phyloP scores from a whole-genome alignment of 2,888 invertebrate species.

The Meta bourneti region DNA sequence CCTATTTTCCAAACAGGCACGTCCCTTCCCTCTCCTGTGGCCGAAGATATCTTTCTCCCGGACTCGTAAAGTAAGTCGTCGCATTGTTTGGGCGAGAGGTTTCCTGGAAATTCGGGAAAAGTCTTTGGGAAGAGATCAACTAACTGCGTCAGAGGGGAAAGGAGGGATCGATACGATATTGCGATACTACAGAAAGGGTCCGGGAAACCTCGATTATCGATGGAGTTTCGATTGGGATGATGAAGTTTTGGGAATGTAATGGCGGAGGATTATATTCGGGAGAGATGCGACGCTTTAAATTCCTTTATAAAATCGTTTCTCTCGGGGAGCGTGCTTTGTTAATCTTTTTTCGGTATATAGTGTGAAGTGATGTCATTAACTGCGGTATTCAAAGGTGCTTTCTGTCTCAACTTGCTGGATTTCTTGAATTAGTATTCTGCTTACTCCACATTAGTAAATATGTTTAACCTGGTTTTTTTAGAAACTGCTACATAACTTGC shows the following conservation, averaged over 20 bases:
- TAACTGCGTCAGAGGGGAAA: neutral
- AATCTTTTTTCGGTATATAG: too few relatives aligned
- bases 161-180: conserved; percentile 26
- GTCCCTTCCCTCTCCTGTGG: conserved; percentile 8
- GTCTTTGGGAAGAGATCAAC: neutral
- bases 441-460: too few relatives aligned
- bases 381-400: too few relatives aligned
- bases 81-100: conserved; percentile 36
- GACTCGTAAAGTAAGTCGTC: neutral
- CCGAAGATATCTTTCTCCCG: neutral
- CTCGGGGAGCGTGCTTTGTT: too few relatives aligned
- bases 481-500: too few relatives aligned
- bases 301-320: too few relatives aligned
- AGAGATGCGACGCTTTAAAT: too few relatives aligned
- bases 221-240: neutral
- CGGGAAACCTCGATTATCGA: neutral
- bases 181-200: neutral
- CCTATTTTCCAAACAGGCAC: neutral
- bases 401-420: too few relatives aligned
- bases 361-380: too few relatives aligned
- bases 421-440: too few relatives aligned
- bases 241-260: conserved; percentile 5
- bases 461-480: too few relatives aligned
- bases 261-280: too few relatives aligned
- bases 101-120: conserved; percentile 15